These are phyloP conservation scores for Misgurnus mizolepis DNA, from an alignment of 2,113 vertebrate species.

Conservation along the genomic window DNA sequence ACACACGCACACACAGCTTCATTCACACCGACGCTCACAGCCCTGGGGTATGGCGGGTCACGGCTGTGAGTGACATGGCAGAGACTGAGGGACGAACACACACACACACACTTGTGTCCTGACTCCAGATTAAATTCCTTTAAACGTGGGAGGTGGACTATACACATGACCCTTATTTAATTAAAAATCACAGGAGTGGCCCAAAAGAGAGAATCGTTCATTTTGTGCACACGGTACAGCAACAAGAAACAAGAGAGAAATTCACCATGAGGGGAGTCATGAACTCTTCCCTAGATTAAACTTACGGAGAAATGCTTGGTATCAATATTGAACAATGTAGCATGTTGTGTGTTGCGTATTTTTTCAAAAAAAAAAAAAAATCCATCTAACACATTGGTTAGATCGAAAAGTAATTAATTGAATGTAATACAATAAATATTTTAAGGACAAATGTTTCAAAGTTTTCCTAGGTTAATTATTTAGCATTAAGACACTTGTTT, in stretches of 20 bases:
- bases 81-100: constrained; percentile 49
- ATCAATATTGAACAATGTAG: background rate
- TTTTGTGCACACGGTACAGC: constrained; percentile 42
- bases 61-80: constrained; percentile 55
- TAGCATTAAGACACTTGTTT: no score
- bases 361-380: background rate
- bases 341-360: background rate
- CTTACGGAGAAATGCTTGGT: background rate
- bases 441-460: no score
- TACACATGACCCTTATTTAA: constrained; percentile 63
- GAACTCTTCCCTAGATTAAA: background rate
- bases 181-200: constrained; percentile 63
- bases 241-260: constrained; percentile 43
- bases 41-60: constrained; percentile 46
- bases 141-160: constrained; percentile 59
- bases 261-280: constrained; percentile 11
- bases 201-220: constrained; percentile 57
- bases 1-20: constrained; percentile 46
- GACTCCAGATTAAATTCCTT: constrained; percentile 61
- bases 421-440: no score
- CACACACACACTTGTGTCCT: constrained; percentile 43
- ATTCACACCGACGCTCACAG: constrained; percentile 32
- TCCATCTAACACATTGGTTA: no score
- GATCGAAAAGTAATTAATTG: no score
- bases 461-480: no score